Conservation (phyloP, 2,888 invertebrate species). For the Polydrusus pterygomalis region DNA sequence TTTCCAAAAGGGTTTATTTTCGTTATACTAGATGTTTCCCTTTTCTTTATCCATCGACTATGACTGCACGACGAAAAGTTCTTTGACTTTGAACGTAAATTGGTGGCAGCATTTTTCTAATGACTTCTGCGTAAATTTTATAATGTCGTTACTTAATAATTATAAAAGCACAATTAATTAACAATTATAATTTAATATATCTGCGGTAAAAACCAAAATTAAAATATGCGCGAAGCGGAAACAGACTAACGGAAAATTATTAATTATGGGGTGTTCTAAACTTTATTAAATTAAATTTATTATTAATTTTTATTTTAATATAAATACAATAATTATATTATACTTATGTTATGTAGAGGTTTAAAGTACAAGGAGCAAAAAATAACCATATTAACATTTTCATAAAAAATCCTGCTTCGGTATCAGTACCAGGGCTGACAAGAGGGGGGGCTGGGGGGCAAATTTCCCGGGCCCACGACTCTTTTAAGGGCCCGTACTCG, state of each 20-base stretch:
- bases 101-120: too few relatives aligned
- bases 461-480: too few relatives aligned
- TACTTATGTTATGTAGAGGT: background rate
- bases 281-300: background rate
- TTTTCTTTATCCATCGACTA: too few relatives aligned
- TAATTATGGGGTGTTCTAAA: background rate
- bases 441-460: too few relatives aligned
- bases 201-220: background rate
- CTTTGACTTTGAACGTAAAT: too few relatives aligned
- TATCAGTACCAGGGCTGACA: background rate
- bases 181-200: background rate
- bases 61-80: too few relatives aligned
- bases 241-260: background rate
- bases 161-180: background rate
- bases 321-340: background rate
- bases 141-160: background rate
- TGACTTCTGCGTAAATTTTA: too few relatives aligned
- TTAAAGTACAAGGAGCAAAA: background rate
- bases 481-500: too few relatives aligned
- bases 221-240: background rate
- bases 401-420: background rate
- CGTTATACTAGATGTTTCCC: too few relatives aligned
- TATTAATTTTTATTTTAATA: background rate
- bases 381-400: background rate
- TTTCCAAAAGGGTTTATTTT: too few relatives aligned